Percentiles rank a stretch among this genome's conserved stretches.
phyloP scores from a whole-genome alignment of 1,140 invertebrate genomes.

The Spodoptera frugiperda region DNA sequence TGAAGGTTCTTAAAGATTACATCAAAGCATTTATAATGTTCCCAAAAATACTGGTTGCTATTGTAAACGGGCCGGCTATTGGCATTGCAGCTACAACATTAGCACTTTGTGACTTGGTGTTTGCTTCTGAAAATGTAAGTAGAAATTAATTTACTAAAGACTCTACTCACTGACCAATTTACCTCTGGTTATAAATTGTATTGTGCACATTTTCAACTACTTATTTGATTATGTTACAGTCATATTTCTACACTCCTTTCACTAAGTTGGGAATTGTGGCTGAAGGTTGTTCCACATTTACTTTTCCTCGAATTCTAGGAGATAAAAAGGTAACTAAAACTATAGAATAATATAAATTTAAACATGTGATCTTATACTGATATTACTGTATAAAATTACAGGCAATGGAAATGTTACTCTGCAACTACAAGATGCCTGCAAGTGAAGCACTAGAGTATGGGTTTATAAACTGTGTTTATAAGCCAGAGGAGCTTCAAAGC shows the following conservation, averaged over 20 bases:
- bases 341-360: neutral
- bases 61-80: constrained; percentile 98
- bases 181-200: neutral
- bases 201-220: neutral
- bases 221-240: constrained; percentile 85
- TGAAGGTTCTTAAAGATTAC: constrained; percentile 87
- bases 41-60: constrained; percentile 94
- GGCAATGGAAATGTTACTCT: constrained; percentile 93
- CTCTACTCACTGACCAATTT: neutral
- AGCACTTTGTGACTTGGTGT: constrained; percentile 95
- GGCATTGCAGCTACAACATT: constrained; percentile 95
- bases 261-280: constrained; percentile 91
- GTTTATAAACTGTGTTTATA: constrained; percentile 90
- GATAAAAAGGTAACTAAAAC: constrained; percentile 87
- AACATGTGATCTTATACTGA: neutral
- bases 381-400: constrained; percentile 65
- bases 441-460: constrained; percentile 90
- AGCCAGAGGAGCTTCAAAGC: constrained; percentile 86
- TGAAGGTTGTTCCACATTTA: constrained; percentile 94
- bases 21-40: constrained; percentile 94
- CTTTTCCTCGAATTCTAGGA: constrained; percentile 94
- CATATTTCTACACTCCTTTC: constrained; percentile 96
- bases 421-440: constrained; percentile 93
- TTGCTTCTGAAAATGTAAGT: constrained; percentile 88
- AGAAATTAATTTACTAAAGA: neutral